phyloP scores from a whole-genome alignment of 2,888 invertebrate species.

The Celastrina argiolus region DNA sequence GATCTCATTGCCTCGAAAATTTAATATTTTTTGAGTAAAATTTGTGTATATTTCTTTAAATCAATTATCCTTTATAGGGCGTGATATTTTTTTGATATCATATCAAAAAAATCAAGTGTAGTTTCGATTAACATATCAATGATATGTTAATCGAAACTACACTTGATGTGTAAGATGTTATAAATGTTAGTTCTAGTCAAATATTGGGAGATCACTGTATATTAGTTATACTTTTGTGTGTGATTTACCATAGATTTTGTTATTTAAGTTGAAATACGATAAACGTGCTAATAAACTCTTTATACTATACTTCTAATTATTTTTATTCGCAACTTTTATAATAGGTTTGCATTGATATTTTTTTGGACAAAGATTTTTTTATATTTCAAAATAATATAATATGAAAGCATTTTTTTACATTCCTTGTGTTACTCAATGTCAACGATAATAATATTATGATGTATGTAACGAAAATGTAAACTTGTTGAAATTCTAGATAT shows the following conservation, averaged over 20 bases:
- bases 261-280: conserved; percentile 11
- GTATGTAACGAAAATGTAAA: conserved; percentile 14
- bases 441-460: conserved; percentile 8
- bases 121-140: too few relatives aligned
- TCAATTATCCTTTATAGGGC: conserved; percentile 16
- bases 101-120: too few relatives aligned
- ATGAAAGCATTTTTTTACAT: conserved; percentile 17
- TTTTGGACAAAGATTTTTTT: background rate
- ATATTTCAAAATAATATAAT: background rate
- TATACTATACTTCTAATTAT: background rate
- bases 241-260: conserved; percentile 17
- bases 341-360: background rate
- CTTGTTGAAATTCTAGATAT: conserved; percentile 11
- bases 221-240: conserved; percentile 14
- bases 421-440: conserved; percentile 13
- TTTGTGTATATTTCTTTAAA: background rate
- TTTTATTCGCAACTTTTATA: conserved; percentile 6
- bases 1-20: conserved; percentile 21
- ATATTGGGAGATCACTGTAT: conserved; percentile 14
- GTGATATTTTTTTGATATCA: conserved; percentile 17
- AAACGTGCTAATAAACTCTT: background rate
- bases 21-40: background rate
- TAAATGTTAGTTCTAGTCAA: conserved; percentile 21
- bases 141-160: background rate
- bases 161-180: conserved; percentile 8